phyloP scores from a whole-genome alignment of 1,140 invertebrate genomes.

The Scaptomyza pallida region DNA sequence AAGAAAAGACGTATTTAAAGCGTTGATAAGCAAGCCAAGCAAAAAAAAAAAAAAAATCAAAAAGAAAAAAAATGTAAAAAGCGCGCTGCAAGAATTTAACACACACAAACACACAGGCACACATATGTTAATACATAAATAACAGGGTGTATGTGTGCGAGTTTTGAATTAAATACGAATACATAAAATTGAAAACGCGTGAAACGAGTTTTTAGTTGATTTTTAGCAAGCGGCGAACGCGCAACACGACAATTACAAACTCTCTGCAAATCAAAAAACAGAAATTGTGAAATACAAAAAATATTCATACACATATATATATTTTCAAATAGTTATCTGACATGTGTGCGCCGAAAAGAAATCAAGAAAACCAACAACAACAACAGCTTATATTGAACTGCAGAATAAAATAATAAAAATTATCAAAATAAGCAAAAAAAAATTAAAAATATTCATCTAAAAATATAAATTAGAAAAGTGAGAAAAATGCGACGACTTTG shows the following conservation, averaged over 20 bases:
- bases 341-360: slow-evolving; percentile 55
- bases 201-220: slow-evolving; percentile 76
- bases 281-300: slow-evolving; percentile 33
- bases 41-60: slow-evolving; percentile 35
- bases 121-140: slow-evolving; percentile 1
- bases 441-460: no score
- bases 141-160: not conserved
- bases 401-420: not conserved
- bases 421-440: slow-evolving; percentile 14
- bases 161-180: slow-evolving; percentile 56
- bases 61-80: slow-evolving; percentile 46
- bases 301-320: slow-evolving; percentile 1
- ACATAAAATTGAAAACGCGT: slow-evolving; percentile 71
- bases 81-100: slow-evolving; percentile 68
- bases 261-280: slow-evolving; percentile 21
- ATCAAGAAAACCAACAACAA: slow-evolving; percentile 31
- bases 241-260: slow-evolving; percentile 34
- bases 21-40: slow-evolving; percentile 66
- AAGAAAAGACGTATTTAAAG: slow-evolving; percentile 78
- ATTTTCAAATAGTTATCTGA: slow-evolving; percentile 34
- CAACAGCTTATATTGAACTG: slow-evolving; percentile 4
- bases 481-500: slow-evolving; percentile 35
- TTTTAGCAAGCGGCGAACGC: slow-evolving; percentile 67
- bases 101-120: slow-evolving; percentile 9
- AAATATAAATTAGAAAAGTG: no score